Evolutionary conservation across 2,797 vertebrate species (phyloP), one percentile per base, ranked within the genome.

Genomic region (Distichodus sexfasciatus): DNA sequence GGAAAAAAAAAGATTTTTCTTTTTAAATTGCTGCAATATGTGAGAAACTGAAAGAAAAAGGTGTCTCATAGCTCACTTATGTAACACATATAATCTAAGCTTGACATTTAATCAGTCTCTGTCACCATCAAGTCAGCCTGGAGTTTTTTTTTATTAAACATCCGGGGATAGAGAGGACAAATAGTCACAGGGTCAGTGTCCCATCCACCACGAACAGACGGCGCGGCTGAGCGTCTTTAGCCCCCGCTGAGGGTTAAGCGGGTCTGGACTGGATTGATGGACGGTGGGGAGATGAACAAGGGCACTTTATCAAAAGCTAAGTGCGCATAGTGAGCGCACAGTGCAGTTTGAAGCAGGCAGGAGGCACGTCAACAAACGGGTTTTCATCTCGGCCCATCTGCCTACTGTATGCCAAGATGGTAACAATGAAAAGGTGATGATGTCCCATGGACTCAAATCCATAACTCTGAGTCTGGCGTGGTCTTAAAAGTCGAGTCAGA

Each of bases 191-290:
- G 24, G 54, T 60, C 61, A 54, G 33, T 21, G 17, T 36, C 48
- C n/a, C n/a, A n/a, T n/a, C n/a, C n/a, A n/a, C n/a, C 35, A 46
- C 35, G 29, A 50, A 53, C 38, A 28, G 31, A 60, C 28, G 33
- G 17, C 59, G 47, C 61, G 61, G 43, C 46, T 23, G 28, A 46
- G 54, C 24, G 53, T 10, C 23, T 48, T 67, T 33, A 62, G 60
- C 6, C 14, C 41, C 59, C 36, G 36, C 68, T 66, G 69, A 54
- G 47, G 61, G 50, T 43, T 31, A 63, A 65, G 61, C 3, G 23
- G 60, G 64, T 59, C 12, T 43, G 26, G 31, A 15, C 31, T 66
- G 48, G 68, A 76, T 71, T 53, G 28, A 75, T 66, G 41, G 26
- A n/a, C 35, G 47, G 40, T 44, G 29, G 24, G 36, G 19, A 3